Base-by-base conservation (phyloP, 1,140 invertebrate species). In the Nixonia krombeini region DNA sequence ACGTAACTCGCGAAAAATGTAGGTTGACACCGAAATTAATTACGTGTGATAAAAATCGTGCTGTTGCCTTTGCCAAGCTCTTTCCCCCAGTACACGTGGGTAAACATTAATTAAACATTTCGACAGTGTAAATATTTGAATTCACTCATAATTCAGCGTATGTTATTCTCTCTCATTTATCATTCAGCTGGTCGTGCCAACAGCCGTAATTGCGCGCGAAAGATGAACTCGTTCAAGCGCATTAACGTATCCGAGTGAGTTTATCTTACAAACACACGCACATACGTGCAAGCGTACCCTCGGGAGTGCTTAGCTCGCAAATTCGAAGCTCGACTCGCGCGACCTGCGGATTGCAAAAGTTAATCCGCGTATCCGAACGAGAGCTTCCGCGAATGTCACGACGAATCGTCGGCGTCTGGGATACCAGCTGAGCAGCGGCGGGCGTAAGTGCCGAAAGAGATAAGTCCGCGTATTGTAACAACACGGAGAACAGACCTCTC, bases 161-260 rank as follows among this genome's bases (percentile, higher is more conserved):
- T 67, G 46, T 61, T 61, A 56, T 67, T 61, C 46, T 40, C 28
- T 26, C 46, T 59, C 50, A 45, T 67, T 67, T 46, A 67, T 67
- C 63, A 67, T 67, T 67, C 56, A 67, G 56, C 21, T 46, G 21
- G 6, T 2, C 2, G 2, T 7, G 10, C 13, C 1, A 58, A 57
- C 57, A 49, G 45, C 53, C 42, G 65, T 63, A 63, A 69, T 63
- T 69, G 65, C 58, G 55, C 38, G 53, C 58, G 53, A 69, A 69
- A 63, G 57, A 69, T 63, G 53, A 69, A 63, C 65, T 63, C 49
- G 65, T 63, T 58, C 65, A 62, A 62, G 58, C 35, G 58, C 45
- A 42, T 69, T 68, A 63, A 61, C 53, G 50, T 52, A 52, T 53
- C 53, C 58, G 41, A 50, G 56, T 45, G 49, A 61, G 63, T 67